phyloP scores from a whole-genome alignment of 2,888 invertebrate genomes.

The Tenthredo amoena region DNA sequence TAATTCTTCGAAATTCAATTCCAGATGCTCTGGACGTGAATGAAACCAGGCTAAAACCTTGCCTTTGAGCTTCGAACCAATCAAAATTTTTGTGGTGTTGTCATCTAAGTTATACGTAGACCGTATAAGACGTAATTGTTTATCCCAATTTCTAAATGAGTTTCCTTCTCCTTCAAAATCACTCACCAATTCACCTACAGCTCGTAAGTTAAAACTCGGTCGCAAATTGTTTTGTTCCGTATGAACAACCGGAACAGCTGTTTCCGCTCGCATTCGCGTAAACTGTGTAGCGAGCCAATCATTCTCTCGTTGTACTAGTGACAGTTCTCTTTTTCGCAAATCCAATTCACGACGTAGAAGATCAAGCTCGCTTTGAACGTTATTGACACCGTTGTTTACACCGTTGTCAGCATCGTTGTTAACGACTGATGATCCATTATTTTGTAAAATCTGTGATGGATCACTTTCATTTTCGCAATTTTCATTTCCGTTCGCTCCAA shows the following conservation, averaged over 20 bases:
- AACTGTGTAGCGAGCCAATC: background rate
- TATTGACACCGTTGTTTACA: background rate
- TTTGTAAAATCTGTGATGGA: background rate
- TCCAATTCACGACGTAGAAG: background rate
- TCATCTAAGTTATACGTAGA: background rate
- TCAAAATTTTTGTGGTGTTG: background rate
- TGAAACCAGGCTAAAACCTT: conserved; percentile 1
- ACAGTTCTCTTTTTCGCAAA: background rate
- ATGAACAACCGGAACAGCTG: background rate
- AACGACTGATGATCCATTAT: background rate
- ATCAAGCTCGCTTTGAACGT: conserved; percentile 9
- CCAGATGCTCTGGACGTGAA: background rate
- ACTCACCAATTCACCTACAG: background rate
- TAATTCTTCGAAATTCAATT: background rate
- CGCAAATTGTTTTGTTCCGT: background rate
- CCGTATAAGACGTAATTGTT: conserved; percentile 5
- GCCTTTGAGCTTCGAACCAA: background rate
- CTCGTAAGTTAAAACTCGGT: background rate
- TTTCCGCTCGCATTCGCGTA: background rate
- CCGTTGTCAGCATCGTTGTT: background rate
- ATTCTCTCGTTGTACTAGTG: background rate
- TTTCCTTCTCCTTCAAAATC: background rate
- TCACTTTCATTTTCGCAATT: background rate
- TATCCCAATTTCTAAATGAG: background rate
- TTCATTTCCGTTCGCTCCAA: background rate